Conservation (phyloP, 2,797 vertebrate genomes). For the Denticeps clupeoides region DNA sequence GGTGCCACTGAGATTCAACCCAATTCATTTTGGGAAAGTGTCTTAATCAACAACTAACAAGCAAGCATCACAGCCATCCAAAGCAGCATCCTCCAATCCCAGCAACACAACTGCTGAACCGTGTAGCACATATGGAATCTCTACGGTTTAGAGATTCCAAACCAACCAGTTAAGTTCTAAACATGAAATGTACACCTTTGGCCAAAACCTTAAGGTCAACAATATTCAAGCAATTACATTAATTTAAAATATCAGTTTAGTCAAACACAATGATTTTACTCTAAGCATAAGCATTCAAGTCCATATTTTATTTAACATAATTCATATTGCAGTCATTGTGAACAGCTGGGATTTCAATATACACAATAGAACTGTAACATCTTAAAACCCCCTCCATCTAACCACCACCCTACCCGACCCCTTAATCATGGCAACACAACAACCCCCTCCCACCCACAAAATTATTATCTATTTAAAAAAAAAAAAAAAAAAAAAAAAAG, state of each 20-base stretch:
- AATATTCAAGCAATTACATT: background rate
- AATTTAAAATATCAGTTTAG: background rate
- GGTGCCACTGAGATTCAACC: too few relatives aligned
- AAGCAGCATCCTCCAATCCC: too few relatives aligned
- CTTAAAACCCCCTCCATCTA: conserved; percentile 36
- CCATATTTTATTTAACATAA: conserved; percentile 71
- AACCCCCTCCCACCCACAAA: background rate
- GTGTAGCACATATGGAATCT: too few relatives aligned
- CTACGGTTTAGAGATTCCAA: too few relatives aligned
- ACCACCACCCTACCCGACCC: conserved; percentile 7
- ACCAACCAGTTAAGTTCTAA: too few relatives aligned
- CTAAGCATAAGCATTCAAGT: conserved; percentile 53
- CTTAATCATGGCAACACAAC: conserved; percentile 19
- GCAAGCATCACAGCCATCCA: too few relatives aligned
- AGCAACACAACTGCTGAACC: too few relatives aligned
- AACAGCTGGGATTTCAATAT: conserved; percentile 67
- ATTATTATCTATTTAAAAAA: too few relatives aligned
- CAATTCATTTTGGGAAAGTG: too few relatives aligned
- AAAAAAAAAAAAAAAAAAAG: too few relatives aligned
- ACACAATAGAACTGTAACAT: conserved; percentile 60
- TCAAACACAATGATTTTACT: conserved; percentile 8
- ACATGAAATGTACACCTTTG: background rate
- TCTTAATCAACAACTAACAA: too few relatives aligned
- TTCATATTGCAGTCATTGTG: conserved; percentile 68
- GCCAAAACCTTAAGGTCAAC: background rate